Evolutionary conservation across 2,888 invertebrate species (phyloP).

Genomic region (Cheilosia scutellata): DNA sequence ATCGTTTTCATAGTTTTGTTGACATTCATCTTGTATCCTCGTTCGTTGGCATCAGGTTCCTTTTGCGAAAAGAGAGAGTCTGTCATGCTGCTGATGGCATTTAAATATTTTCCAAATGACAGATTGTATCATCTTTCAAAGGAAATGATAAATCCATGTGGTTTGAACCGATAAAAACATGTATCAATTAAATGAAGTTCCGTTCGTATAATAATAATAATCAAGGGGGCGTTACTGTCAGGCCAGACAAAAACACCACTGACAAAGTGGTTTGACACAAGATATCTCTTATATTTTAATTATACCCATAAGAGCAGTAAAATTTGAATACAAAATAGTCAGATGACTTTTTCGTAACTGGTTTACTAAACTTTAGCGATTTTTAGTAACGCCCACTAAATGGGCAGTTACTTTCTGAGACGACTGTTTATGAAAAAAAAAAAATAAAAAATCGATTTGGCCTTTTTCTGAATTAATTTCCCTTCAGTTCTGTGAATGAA

Average conservation of each 20-base stretch:
- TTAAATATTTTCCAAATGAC: slow-evolving; percentile 9
- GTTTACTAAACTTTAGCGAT: slow-evolving; percentile 1
- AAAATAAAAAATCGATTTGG: not conserved
- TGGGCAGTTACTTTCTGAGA: slow-evolving; percentile 28
- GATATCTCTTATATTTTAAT: not conserved
- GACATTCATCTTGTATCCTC: not conserved
- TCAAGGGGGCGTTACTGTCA: slow-evolving; percentile 16
- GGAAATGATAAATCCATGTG: not conserved
- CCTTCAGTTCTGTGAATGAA: slow-evolving; percentile 61
- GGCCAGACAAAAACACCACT: not conserved
- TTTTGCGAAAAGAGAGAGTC: too few relatives aligned
- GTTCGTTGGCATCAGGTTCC: too few relatives aligned
- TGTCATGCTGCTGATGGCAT: not conserved
- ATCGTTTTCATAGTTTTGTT: too few relatives aligned
- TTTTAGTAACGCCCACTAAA: slow-evolving; percentile 46
- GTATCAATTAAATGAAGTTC: not conserved
- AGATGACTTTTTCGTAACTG: slow-evolving; percentile 14
- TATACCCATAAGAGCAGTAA: not conserved
- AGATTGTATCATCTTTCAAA: slow-evolving; percentile 32
- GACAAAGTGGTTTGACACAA: slow-evolving; percentile 33
- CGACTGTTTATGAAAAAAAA: not conserved
- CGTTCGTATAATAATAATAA: slow-evolving; percentile 2
- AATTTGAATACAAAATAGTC: slow-evolving; percentile 14
- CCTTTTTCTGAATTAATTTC: slow-evolving; percentile 51
- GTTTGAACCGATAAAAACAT: not conserved